Base-by-base conservation (phyloP, 2,113 vertebrate species). In the Ageneiosus marmoratus region DNA sequence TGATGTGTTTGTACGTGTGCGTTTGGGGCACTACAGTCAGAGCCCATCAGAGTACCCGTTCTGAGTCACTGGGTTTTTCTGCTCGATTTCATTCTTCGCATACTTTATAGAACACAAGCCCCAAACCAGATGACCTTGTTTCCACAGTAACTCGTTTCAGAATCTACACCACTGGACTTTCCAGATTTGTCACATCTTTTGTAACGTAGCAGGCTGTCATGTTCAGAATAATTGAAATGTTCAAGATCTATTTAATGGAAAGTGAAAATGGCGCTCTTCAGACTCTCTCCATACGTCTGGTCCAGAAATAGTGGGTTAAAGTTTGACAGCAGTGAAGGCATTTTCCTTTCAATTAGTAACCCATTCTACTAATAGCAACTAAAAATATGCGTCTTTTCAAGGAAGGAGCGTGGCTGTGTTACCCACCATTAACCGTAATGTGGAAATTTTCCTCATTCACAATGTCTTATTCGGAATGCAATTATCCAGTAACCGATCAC, bases 11-110 rank as follows among this genome's bases (percentile, higher is more conserved):
- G 62, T 67, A 22, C 53, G 27, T 53, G 32, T 0, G 10, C 24
- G 44, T 32, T 6, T 65, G 20, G 2, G 20, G 50, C 9, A 22
- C 27, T 79, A 16, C 16, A 6, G 6, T 53, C 34, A 16, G 24
- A 51, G n/a, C 20, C 46, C 15, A 29, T 55, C 79, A 67, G 41
- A 69, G 34, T 79, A 41, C 18, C 62, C 72, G 62, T 85, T 83
- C 89, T 77, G 79, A 32, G 70, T 9, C 46, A 53, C 69, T 78
- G 58, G 48, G 60, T 85, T 87, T 87, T 88, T 73, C 80, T 41
- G 67, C 80, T 76, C 15, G 83, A 46, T 67, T 34, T 65, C 20
- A n/a, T 86, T 86, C 48, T 48, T 74, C 63, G 70, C 60, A 87
- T 85, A 80, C 12, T 73, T 88, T 83, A 18, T 77, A 48, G 67